A percentile compares a stretch with the other conserved stretches of the same genome.
These are phyloP conservation scores for Bruchidius siliquastri DNA, from an alignment of 2,888 invertebrate genomes.

Conservation along the genomic window DNA sequence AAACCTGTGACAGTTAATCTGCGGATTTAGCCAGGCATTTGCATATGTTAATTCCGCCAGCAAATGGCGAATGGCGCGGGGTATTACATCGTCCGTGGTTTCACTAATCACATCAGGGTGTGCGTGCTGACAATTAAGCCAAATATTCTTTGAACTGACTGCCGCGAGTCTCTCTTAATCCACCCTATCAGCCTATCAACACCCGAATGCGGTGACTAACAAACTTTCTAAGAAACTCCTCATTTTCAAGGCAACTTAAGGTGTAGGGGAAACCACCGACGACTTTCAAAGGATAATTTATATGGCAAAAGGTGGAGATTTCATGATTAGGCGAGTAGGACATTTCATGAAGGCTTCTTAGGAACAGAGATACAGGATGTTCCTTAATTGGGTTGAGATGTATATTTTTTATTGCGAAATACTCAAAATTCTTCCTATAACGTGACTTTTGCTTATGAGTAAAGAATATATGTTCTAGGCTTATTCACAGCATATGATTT, in stretches of 20 bases:
- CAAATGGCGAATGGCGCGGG: conserved; percentile 21
- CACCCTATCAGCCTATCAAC: background rate
- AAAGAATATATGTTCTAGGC: too few species aligned
- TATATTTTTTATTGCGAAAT: too few species aligned
- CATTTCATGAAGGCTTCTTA: too few species aligned
- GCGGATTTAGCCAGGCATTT: conserved; percentile 38
- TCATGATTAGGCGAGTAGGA: too few species aligned
- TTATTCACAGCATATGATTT: too few species aligned
- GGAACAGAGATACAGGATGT: too few species aligned
- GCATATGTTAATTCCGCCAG: conserved; percentile 40
- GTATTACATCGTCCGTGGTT: conserved; percentile 37
- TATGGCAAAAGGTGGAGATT: background rate
- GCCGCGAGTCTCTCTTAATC: background rate
- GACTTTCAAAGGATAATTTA: background rate
- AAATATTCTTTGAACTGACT: background rate
- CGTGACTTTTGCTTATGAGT: too few species aligned
- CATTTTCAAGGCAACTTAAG: background rate
- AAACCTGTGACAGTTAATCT: conserved; percentile 44
- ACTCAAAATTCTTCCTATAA: too few species aligned
- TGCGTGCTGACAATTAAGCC: background rate
- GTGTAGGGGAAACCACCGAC: background rate
- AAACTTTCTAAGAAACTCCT: background rate
- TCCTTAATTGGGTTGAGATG: too few species aligned
- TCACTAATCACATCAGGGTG: conserved; percentile 31
- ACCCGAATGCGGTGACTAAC: background rate